These are phyloP conservation scores for Cydia amplana DNA, from an alignment of 1,140 invertebrate species.

Conservation along the genomic window DNA sequence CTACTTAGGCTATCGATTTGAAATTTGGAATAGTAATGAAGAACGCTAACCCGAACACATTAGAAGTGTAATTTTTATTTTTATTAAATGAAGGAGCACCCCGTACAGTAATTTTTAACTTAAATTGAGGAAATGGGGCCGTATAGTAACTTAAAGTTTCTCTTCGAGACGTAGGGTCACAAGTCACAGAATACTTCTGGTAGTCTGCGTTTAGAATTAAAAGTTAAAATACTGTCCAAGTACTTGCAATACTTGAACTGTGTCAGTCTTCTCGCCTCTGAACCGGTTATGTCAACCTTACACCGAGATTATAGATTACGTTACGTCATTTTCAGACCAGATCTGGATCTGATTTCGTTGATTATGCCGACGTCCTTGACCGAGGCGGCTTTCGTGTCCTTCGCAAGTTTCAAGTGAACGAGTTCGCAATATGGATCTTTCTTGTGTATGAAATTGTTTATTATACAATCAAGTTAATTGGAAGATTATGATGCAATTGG, in stretches of 20 bases:
- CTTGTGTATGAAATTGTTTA: background rate
- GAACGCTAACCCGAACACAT: too few species aligned
- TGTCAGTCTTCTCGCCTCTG: background rate
- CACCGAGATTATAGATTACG: conserved; percentile 31
- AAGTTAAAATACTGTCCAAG: background rate
- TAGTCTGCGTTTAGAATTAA: too few species aligned
- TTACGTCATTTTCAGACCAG: conserved; percentile 1
- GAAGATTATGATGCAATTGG: background rate
- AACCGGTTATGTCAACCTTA: conserved; percentile 26
- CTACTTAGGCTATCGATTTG: too few species aligned
- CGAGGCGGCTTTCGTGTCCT: conserved; percentile 18
- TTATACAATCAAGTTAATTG: background rate
- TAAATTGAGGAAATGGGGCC: too few species aligned
- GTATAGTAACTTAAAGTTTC: too few species aligned
- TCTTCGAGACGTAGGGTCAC: too few species aligned
- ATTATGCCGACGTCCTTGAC: conserved; percentile 18
- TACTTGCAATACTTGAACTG: background rate
- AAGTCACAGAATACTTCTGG: too few species aligned
- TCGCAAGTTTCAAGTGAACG: conserved; percentile 14
- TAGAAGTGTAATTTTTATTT: too few species aligned
- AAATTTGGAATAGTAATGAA: too few species aligned
- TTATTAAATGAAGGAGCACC: too few species aligned
- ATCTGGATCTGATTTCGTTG: conserved; percentile 31
- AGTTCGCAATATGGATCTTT: background rate
- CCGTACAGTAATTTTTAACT: too few species aligned